These are phyloP conservation scores for Zelleria hepariella DNA, from an alignment of 2,888 invertebrate species.

Conservation along the genomic window DNA sequence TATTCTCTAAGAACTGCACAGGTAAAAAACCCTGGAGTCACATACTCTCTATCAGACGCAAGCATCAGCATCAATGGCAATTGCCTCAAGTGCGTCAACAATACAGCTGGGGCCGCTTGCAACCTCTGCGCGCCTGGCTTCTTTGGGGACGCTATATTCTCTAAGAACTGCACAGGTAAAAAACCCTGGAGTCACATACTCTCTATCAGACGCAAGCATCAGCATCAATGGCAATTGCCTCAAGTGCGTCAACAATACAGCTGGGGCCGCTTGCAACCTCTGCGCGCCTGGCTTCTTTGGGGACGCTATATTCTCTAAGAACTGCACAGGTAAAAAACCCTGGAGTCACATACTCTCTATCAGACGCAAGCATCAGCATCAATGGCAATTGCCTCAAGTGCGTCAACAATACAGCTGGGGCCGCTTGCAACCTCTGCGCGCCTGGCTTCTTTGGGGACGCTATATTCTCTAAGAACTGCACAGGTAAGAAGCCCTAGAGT, in stretches of 20 bases:
- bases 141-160: slow-evolving; percentile 92
- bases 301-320: slow-evolving; percentile 90
- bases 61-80: slow-evolving; percentile 93
- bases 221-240: slow-evolving; percentile 91
- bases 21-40: slow-evolving; percentile 52
- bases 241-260: slow-evolving; percentile 92
- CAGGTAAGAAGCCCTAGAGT: no score
- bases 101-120: slow-evolving; percentile 92
- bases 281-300: slow-evolving; percentile 95
- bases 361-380: no score
- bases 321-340: slow-evolving; percentile 92
- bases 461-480: slow-evolving; percentile 89
- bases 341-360: no score
- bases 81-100: slow-evolving; percentile 91
- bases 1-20: slow-evolving; percentile 92
- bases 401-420: slow-evolving; percentile 92
- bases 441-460: slow-evolving; percentile 97
- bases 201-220: slow-evolving; percentile 88
- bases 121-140: slow-evolving; percentile 91
- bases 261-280: slow-evolving; percentile 88
- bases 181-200: neutral
- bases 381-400: slow-evolving; percentile 93
- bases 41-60: slow-evolving; percentile 69
- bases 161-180: slow-evolving; percentile 92
- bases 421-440: slow-evolving; percentile 89